Base-by-base conservation (phyloP, 2,797 vertebrate genomes). In the Thalassophryne amazonica region DNA sequence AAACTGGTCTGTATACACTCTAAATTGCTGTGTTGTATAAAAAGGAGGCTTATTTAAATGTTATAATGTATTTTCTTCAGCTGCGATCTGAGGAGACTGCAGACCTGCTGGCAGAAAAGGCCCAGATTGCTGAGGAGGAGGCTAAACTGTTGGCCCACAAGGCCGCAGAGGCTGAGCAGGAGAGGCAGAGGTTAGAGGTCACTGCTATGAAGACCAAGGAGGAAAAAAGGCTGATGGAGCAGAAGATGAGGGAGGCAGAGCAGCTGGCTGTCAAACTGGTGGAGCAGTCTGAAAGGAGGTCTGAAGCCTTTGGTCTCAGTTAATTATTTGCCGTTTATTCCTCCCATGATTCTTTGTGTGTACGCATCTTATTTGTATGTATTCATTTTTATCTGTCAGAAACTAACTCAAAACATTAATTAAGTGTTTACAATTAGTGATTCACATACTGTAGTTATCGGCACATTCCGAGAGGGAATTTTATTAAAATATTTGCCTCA, bases 191-290 rank as follows among this genome's bases (percentile, higher is more conserved):
- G 64, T 84, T 97, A 69, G 94, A 97, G 80, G 88, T 95, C 72
- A 89, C 93, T 0, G 95, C 94, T 20, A 86, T 95, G 77, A 96
- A 95, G 63, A 94, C 90, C 61, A 94, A 95, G 81, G 95, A 97
- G 71, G 95, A 97, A 78, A 94, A 95, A 57, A 83, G 93, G 11
- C 86, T 95, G 81, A 95, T 97, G 93, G 95, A 98, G 83, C 95
- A 97, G 81, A 96, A 98, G 88, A 94, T 96, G 93, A 87, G 93
- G 61, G 95, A 98, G 80, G 93, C 94, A 0, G 95, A 98, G 85
- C 85, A 93, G 69, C 90, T 96, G 19, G 93, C 94, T 0, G 91
- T 95, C 60, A 95, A 95, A 68, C 89, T 98, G 74, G 93, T 94
- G 70, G 93, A 97, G 83, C 94, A 97, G 61, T 95, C 95, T 0